Conservation (phyloP, 2,113 vertebrate species). For the Pipa parva region DNA sequence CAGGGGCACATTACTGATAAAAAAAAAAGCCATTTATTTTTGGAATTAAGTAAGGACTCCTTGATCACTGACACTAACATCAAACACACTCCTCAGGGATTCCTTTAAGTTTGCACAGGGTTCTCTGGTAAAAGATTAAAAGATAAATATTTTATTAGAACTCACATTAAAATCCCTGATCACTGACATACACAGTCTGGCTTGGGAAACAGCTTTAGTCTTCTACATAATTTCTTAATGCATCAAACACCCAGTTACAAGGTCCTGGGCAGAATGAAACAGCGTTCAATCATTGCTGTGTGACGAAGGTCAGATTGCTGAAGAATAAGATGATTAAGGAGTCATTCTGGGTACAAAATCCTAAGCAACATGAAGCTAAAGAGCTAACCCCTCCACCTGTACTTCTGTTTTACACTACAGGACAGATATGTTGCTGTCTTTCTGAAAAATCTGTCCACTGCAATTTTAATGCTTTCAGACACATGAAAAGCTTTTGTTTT, state of each 20-base stretch:
- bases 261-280: not conserved
- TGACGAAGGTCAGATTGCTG: not conserved
- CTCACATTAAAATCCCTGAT: not conserved
- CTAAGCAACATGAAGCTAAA: not conserved
- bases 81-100: not conserved
- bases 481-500: no score
- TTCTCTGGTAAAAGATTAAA: not conserved
- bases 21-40: not conserved
- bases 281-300: not conserved
- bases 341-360: not conserved
- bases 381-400: no score
- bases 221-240: slow-evolving; percentile 2
- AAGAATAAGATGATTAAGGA: not conserved
- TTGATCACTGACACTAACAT: not conserved
- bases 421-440: not conserved
- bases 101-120: not conserved
- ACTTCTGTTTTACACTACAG: not conserved
- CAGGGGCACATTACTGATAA: not conserved
- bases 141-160: slow-evolving; percentile 2
- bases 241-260: not conserved
- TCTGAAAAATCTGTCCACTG: not conserved
- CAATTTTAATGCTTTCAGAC: no score
- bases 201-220: not conserved
- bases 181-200: not conserved
- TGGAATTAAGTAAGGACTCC: not conserved